phyloP scores from a whole-genome alignment of 1,140 invertebrate species.

The Drosophila azteca region DNA sequence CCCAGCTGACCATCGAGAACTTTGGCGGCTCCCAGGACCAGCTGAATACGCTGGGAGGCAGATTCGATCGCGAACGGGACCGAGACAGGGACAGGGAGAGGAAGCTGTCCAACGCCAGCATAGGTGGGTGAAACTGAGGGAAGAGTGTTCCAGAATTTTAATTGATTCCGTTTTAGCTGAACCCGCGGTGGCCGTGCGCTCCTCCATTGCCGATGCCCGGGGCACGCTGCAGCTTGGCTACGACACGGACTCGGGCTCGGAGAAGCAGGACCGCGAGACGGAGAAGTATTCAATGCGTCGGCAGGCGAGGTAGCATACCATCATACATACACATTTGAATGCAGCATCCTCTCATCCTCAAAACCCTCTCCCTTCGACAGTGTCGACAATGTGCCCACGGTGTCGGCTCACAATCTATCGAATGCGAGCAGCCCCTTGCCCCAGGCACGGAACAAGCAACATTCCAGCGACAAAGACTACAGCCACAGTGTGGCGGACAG shows the following conservation, averaged over 20 bases:
- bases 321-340: too few relatives aligned
- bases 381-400: conserved; percentile 73
- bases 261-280: conserved; percentile 85
- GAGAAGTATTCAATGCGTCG: conserved; percentile 86
- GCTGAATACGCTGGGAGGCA: conserved; percentile 87
- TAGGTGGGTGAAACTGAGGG: conserved; percentile 75
- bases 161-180: conserved; percentile 76
- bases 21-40: conserved; percentile 94
- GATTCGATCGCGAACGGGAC: conserved; percentile 79
- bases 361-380: conserved; percentile 19
- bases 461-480: conserved; percentile 84
- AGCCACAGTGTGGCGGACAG: conserved; percentile 71
- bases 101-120: conserved; percentile 87
- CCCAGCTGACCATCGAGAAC: conserved; percentile 95
- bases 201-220: conserved; percentile 90
- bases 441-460: conserved; percentile 85
- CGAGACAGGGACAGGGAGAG: conserved; percentile 75
- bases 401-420: conserved; percentile 67
- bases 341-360: not conserved
- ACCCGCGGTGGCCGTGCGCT: conserved; percentile 87
- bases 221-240: conserved; percentile 89
- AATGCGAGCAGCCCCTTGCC: conserved; percentile 82
- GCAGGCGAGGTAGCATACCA: conserved; percentile 79
- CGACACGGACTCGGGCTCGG: conserved; percentile 85
- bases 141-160: too few relatives aligned